Evolutionary conservation across 2,797 vertebrate species (phyloP), one percentile per base, ranked within the genome.

Genomic region (Bufotes viridis): DNA sequence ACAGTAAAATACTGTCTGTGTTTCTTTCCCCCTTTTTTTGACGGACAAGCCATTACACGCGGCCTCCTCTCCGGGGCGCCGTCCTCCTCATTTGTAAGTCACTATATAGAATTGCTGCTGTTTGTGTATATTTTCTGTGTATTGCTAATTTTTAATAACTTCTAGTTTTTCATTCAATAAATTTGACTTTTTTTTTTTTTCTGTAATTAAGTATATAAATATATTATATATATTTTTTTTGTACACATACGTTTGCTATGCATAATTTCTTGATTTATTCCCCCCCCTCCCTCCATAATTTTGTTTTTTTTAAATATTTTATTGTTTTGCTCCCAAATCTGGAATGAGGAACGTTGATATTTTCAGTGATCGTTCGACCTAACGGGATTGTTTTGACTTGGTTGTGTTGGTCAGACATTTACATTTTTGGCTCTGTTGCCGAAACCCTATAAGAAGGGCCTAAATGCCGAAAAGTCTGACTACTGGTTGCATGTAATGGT

Each of bases 81-180:
- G 92, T 92, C 91, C 92, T 65, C 63, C 84, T 89, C 90, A 92
- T 91, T 91, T 93, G 92, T 94, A 94, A 95, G 94, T 96, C 95
- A 93, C 94, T 95, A 93, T 94, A 94, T 95, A 95, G 95, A 94
- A 94, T 94, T 96, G 95, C 95, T 96, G 96, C 96, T 96, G 94
- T 95, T 96, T 96, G 92, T 95, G 93, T 96, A 94, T 93, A 94
- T 94, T 96, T 94, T 95, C 93, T 96, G 96, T 96, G 95, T 97
- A 95, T 96, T 96, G 97, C 94, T 96, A 95, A 96, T 96, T 96
- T 96, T 97, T 95, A 96, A 94, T 94, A 96, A 96, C 93, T 96
- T 96, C 93, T 97, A 96, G 96, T 98, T 98, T 98, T 97, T 97
- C 97, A 98, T 98, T 97, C 96, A 99, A 99, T 98, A 98, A 99